Conservation (phyloP, 1,140 invertebrate genomes). For the Harpegnathos saltator region DNA sequence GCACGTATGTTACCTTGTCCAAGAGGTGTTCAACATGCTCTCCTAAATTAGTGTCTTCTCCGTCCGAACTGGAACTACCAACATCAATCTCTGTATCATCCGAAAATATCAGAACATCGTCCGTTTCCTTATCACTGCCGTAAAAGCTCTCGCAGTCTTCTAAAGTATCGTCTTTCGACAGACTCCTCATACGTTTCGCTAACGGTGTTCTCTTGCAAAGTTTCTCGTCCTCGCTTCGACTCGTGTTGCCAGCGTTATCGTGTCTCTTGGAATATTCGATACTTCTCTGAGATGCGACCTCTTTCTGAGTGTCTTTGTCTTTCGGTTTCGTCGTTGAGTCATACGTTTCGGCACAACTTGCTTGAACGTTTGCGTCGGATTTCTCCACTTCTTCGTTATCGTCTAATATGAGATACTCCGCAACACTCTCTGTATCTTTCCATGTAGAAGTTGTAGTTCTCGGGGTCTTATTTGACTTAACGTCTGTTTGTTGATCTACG, state of each 20-base stretch:
- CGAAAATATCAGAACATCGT: slow-evolving; percentile 90
- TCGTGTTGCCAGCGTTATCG: slow-evolving; percentile 72
- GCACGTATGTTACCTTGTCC: slow-evolving; percentile 80
- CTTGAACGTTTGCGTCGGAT: slow-evolving; percentile 1
- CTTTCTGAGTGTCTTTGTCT: slow-evolving; percentile 16
- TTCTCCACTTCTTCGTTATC: slow-evolving; percentile 63
- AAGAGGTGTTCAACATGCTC: slow-evolving; percentile 80
- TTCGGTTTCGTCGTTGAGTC: background rate
- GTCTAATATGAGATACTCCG: slow-evolving; percentile 81
- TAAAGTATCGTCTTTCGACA: slow-evolving; percentile 76
- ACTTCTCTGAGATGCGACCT: slow-evolving; percentile 70
- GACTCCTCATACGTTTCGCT: slow-evolving; percentile 72
- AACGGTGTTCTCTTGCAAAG: slow-evolving; percentile 67
- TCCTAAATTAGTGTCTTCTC: slow-evolving; percentile 78
- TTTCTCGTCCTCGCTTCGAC: slow-evolving; percentile 67
- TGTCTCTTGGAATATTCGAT: slow-evolving; percentile 76
- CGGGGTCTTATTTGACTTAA: slow-evolving; percentile 72
- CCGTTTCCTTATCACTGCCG: slow-evolving; percentile 88
- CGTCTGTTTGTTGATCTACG: slow-evolving; percentile 73
- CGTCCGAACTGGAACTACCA: slow-evolving; percentile 82
- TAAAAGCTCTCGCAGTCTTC: slow-evolving; percentile 88
- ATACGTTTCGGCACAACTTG: background rate
- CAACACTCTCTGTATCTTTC: slow-evolving; percentile 78
- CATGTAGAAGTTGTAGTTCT: slow-evolving; percentile 47
- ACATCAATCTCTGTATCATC: slow-evolving; percentile 87